Base-by-base conservation (phyloP, 2,888 invertebrate genomes). In the Apotomis capreana region DNA sequence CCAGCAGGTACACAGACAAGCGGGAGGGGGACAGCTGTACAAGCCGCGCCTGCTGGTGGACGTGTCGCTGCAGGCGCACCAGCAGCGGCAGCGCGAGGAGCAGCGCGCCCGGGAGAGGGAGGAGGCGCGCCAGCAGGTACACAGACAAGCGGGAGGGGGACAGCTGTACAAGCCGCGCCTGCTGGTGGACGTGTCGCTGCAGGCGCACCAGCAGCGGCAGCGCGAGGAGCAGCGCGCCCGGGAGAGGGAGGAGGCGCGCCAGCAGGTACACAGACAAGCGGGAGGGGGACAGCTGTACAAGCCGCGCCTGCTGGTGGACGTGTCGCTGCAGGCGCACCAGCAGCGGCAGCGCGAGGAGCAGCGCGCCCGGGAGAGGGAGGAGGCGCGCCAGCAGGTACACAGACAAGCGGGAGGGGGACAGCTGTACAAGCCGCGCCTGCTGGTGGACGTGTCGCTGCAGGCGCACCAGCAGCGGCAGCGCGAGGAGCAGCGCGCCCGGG, bases 151-250 rank as follows among this genome's bases (percentile, higher is more conserved):
- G 5, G 5, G 40, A 55, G 51, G 94, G 96, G 63, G 98, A 98
- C 84, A 96, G 83, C 95, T 96, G 84, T 97, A 98, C 89, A 95
- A 95, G 87, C 98, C 98, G 68, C 96, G 96, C 81, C 95, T 97
- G 77, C 94, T 98, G 69, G 95, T 98, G 77, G 95, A 95, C 88
- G 95, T 95, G 6, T 94, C 94, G 81, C 89, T 94, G 84, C 95
- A 95, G 81, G 92, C 92, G 75, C 93, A 94, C 81, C 94, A 93
- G 83, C 95, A 95, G 80, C 92, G 94, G 67, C 95, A 40, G 40
- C 40, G 40, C 40, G 40, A 40, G 40, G 88, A 90, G 69, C 94
- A 93, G 82, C 85, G 94, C 76, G 94, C 92, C 77, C 89, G 89
- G 59, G 94, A 94, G 81, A 87, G 94, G 62, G 85, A 74, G 86